Percentiles rank a stretch among this genome's conserved stretches.
Conservation (phyloP, 2,888 invertebrate genomes). For the Rugalucina vietnamica region DNA sequence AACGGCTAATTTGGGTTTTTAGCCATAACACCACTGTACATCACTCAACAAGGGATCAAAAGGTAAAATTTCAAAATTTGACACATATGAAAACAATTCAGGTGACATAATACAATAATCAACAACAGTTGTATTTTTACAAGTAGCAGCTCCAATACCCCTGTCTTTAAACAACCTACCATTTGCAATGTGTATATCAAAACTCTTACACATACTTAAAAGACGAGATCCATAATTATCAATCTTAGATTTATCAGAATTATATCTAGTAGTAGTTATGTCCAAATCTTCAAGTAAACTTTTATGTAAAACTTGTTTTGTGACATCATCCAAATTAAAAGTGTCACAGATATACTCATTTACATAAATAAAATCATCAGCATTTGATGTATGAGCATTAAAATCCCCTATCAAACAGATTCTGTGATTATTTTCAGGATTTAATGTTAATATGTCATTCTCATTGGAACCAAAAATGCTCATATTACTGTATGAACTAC, state of each 20-base stretch:
- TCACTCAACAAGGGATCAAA: neutral
- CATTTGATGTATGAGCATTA: neutral
- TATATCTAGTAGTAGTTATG: neutral
- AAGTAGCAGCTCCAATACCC: neutral
- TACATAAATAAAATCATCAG: neutral
- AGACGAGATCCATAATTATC: neutral
- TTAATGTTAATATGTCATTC: neutral
- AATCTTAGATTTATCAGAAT: neutral
- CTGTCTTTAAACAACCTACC: slow-evolving; percentile 10
- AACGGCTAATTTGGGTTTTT: too few relatives aligned
- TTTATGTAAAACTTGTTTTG: neutral
- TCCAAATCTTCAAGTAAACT: neutral
- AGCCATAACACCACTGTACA: too few relatives aligned
- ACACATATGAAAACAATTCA: neutral
- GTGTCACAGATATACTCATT: neutral
- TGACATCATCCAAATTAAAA: slow-evolving; percentile 1
- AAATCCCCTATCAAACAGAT: neutral
- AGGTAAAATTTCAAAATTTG: slow-evolving; percentile 4
- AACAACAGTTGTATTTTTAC: neutral
- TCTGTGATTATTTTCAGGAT: neutral
- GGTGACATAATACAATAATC: neutral
- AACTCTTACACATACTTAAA: neutral
- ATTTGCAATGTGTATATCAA: slow-evolving; percentile 7
- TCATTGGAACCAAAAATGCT: slow-evolving; percentile 1
- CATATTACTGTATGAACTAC: neutral